Evolutionary conservation across 2,113 vertebrate genomes (phyloP), one percentile per base, ranked within the genome.

Genomic region (Microtus montanus): DNA sequence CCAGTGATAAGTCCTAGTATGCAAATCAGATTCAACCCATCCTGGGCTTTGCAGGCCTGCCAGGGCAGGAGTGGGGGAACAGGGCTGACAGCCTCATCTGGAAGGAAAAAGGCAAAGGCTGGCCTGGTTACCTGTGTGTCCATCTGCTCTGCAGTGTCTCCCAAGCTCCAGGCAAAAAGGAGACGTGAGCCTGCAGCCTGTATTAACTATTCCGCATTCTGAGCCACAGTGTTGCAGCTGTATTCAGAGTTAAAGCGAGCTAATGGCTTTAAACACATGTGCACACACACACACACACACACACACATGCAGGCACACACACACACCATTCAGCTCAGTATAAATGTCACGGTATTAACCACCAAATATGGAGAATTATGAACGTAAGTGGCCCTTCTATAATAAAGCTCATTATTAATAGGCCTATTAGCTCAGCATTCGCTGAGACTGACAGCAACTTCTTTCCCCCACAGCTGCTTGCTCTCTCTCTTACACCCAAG

Each of bases 1-100:
- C 97, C 97, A 97, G 96, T 97, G 97, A 94, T 96, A 98, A 98
- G 96, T 98, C 98, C 94, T 97, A 96, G 96, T 98, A 98, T 98
- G 98, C 97, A 98, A 98, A 98, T 94, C 96, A 98, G 97, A 97
- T 96, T 97, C 70, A 94, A 98, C 82, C 96, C 95, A 93, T 91
- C 97, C 79, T 63, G 95, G 68, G 79, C 95, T 94, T 97, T 95
- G 71, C 90, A 66, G 90, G 90, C 94, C 94, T 97, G 84, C 47
- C 63, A 77, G 95, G 96, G 44, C 22, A 77, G 79, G 95, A 96
- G 97, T 95, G 92, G 95, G 71, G 96, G 97, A 35, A 6, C 0
- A 82, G 85, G 94, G 96, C 93, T 90, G 93, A 98, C 97, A 98
- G 89, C 95, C 87, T 71, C 92, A 38, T 19, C 83, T 66, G 20